These are phyloP conservation scores for Oncorhynchus kisutch DNA, from an alignment of 2,113 vertebrate species.

Conservation along the genomic window DNA sequence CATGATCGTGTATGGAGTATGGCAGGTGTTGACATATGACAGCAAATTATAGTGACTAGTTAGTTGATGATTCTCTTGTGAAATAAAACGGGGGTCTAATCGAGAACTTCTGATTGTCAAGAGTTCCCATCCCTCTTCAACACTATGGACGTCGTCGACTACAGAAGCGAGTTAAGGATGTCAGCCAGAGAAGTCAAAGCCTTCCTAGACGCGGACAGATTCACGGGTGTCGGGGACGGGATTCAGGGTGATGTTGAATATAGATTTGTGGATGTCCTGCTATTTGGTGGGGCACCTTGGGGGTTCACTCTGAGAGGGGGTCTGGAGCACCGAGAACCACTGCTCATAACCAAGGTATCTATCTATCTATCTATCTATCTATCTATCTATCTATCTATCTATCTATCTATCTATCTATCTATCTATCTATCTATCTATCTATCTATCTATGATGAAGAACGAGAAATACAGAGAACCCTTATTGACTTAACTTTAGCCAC, in stretches of 20 bases:
- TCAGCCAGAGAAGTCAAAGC: slow-evolving; percentile 38
- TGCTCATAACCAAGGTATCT: slow-evolving; percentile 91
- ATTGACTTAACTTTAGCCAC: no score
- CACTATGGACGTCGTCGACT: slow-evolving; percentile 34
- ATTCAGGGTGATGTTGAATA: slow-evolving; percentile 61
- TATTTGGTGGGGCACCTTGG: slow-evolving; percentile 91
- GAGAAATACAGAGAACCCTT: no score
- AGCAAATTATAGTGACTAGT: no score
- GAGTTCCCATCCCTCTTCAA: background rate
- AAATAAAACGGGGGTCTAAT: no score
- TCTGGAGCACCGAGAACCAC: slow-evolving; percentile 86
- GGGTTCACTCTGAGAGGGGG: slow-evolving; percentile 92
- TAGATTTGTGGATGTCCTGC: slow-evolving; percentile 79
- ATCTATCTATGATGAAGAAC: no score
- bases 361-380: no score
- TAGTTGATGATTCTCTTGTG: no score
- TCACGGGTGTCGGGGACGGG: background rate
- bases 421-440: no score
- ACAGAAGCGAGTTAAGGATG: slow-evolving; percentile 25
- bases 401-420: no score
- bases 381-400: no score
- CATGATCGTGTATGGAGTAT: no score
- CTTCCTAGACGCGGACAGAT: slow-evolving; percentile 16
- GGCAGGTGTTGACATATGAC: no score
- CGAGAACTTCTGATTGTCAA: slow-evolving; percentile 10